A percentile compares a stretch with the other conserved stretches of the same genome.
Conservation (phyloP, 2,888 invertebrate genomes). For the Malthinus flaveolus region DNA sequence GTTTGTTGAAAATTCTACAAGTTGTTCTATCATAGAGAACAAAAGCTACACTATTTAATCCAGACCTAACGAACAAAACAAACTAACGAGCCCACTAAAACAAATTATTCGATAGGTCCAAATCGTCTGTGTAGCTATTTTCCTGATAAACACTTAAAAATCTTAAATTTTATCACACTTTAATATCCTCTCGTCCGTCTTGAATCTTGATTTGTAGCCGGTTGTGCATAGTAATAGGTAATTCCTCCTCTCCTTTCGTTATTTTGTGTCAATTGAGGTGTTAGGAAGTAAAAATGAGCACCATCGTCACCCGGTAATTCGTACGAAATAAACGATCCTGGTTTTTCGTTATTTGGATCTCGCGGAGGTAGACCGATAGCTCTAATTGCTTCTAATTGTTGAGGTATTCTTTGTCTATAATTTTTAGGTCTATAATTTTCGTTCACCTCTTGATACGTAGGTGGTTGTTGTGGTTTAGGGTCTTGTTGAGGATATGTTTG, state of each 20-base stretch:
- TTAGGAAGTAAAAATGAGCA: slow-evolving; percentile 78
- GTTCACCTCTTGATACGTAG: slow-evolving; percentile 34
- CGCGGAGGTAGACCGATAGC: slow-evolving; percentile 32
- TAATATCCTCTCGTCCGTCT: neutral
- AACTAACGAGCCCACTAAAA: too few species aligned
- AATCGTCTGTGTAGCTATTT: too few species aligned
- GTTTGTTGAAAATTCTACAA: too few species aligned
- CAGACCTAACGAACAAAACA: too few species aligned
- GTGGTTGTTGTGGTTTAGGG: slow-evolving; percentile 31
- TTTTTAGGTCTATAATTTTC: slow-evolving; percentile 14
- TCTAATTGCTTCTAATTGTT: slow-evolving; percentile 31
- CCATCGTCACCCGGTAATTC: slow-evolving; percentile 74
- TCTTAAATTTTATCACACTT: neutral
- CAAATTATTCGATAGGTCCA: too few species aligned
- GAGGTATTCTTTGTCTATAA: slow-evolving; percentile 20
- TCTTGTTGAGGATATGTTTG: slow-evolving; percentile 35
- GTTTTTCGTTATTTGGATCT: slow-evolving; percentile 47
- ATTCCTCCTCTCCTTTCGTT: slow-evolving; percentile 32
- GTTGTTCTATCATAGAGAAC: too few species aligned
- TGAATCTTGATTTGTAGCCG: neutral
- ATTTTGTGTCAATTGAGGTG: slow-evolving; percentile 64
- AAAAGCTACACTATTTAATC: too few species aligned
- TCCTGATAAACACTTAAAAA: too few species aligned
- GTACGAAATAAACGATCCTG: slow-evolving; percentile 73
- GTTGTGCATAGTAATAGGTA: slow-evolving; percentile 11